phyloP scores from a whole-genome alignment of 2,113 vertebrate species.

The Arizona elegans region DNA sequence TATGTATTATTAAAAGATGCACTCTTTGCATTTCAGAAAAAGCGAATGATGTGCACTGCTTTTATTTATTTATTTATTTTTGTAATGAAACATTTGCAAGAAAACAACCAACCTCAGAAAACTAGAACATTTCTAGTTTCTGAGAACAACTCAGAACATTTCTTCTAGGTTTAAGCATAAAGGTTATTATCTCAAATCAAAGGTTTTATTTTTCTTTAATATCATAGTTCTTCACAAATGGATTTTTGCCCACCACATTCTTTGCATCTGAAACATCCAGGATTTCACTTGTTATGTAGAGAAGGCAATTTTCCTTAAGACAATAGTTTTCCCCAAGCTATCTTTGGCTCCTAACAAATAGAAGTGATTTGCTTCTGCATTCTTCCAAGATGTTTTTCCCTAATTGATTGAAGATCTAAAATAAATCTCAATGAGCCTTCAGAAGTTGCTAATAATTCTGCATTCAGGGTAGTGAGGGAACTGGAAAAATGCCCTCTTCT shows the following conservation, averaged over 20 bases:
- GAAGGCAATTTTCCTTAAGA: background rate
- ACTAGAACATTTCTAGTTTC: too few species aligned
- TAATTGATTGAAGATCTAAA: background rate
- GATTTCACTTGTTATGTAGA: background rate
- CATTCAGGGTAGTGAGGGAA: background rate
- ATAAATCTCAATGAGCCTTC: background rate
- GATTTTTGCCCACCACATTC: background rate
- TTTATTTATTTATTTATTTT: background rate
- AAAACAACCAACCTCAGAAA: background rate
- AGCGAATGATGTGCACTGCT: slow-evolving; percentile 65
- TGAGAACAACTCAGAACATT: background rate
- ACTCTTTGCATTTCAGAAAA: slow-evolving; percentile 66
- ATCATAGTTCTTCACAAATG: background rate
- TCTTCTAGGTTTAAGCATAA: background rate
- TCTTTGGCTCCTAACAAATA: background rate
- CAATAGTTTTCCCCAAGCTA: background rate
- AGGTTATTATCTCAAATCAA: background rate
- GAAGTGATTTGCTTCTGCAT: background rate
- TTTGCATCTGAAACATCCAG: background rate
- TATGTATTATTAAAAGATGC: slow-evolving; percentile 64
- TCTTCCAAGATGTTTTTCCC: background rate
- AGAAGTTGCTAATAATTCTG: background rate
- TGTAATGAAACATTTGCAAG: background rate
- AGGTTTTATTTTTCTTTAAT: background rate
- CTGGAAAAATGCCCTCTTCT: background rate